Evolutionary conservation across 1,140 invertebrate species (phyloP).

Genomic region (Pseudobourletiella spinata): DNA sequence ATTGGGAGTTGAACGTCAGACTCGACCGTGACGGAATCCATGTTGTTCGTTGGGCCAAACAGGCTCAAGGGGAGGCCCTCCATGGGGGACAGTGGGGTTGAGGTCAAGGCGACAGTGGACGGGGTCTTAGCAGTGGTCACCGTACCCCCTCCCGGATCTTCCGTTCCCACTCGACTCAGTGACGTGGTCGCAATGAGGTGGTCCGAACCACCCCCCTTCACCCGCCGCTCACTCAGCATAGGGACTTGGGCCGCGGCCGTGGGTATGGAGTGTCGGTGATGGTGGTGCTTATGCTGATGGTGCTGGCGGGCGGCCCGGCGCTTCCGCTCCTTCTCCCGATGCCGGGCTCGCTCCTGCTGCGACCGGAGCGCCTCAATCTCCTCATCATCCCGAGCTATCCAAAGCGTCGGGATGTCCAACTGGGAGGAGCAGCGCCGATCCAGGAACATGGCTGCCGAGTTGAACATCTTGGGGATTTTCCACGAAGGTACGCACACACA

Average conservation of each 20-base stretch:
- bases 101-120: conserved; percentile 1
- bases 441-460: conserved; percentile 35
- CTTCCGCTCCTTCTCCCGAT: neutral
- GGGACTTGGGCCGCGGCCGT: neutral
- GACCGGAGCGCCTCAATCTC: conserved; percentile 10
- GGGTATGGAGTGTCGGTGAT: conserved; percentile 23
- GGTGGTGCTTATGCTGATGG: too few relatives aligned
- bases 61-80: neutral
- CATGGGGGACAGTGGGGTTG: neutral
- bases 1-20: conserved; percentile 5
- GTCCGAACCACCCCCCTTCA: neutral
- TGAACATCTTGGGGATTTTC: conserved; percentile 28
- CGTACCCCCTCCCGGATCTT: neutral
- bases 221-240: neutral
- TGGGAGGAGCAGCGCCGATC: conserved; percentile 33
- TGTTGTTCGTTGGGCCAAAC: neutral
- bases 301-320: conserved; percentile 7
- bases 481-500: neutral
- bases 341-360: neutral
- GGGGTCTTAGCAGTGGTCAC: neutral
- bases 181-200: neutral
- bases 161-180: neutral
- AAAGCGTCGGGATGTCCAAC: conserved; percentile 30
- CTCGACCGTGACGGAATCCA: neutral
- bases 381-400: conserved; percentile 19